Evolutionary conservation across 2,888 invertebrate species (phyloP).

Genomic region (Limnephilus lunatus): DNA sequence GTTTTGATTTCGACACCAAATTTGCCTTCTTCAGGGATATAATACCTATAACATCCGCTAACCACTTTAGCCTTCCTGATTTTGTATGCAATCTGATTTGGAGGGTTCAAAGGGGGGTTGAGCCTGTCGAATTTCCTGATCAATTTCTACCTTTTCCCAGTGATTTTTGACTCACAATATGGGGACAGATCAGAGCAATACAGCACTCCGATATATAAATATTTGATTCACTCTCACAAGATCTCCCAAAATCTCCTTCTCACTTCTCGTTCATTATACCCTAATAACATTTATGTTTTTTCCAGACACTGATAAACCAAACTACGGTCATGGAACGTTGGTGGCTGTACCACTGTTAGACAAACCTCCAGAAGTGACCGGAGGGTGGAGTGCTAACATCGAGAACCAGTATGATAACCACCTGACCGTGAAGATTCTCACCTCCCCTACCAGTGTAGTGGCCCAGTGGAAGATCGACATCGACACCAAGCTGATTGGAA

Average conservation of each 20-base stretch:
- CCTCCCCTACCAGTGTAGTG: slow-evolving; percentile 85
- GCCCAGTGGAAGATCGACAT: slow-evolving; percentile 91
- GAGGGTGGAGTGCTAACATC: slow-evolving; percentile 86
- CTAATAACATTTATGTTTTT: neutral
- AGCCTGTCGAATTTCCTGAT: no score
- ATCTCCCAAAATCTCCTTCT: neutral
- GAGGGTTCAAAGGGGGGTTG: no score
- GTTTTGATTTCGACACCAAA: no score
- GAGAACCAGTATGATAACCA: slow-evolving; percentile 82
- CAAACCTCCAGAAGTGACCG: slow-evolving; percentile 79
- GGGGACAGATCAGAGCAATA: no score
- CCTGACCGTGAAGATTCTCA: slow-evolving; percentile 82
- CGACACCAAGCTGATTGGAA: slow-evolving; percentile 85
- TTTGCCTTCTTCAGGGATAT: no score
- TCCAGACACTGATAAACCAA: slow-evolving; percentile 85
- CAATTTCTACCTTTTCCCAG: no score
- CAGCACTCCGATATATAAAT: no score
- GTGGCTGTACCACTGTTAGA: slow-evolving; percentile 85
- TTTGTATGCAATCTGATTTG: no score
- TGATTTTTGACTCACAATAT: no score
- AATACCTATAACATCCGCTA: no score
- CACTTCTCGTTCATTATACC: neutral
- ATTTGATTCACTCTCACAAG: neutral
- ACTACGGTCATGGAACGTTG: slow-evolving; percentile 88
- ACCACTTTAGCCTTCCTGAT: no score